These are phyloP conservation scores for Dastarcus helophoroides DNA, from an alignment of 2,888 invertebrate species.

Conservation along the genomic window DNA sequence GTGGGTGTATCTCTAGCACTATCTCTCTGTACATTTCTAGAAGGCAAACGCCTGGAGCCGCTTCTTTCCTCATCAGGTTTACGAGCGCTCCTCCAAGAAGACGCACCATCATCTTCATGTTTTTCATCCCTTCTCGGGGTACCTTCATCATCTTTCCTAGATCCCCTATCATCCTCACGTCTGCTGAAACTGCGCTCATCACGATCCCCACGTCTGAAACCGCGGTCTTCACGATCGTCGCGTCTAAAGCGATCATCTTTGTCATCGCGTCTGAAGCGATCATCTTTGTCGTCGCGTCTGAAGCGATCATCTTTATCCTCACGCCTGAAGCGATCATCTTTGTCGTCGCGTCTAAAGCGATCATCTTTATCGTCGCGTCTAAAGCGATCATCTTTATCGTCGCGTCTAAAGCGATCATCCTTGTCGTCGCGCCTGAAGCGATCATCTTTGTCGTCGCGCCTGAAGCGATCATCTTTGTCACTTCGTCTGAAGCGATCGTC, in stretches of 20 bases:
- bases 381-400: neutral
- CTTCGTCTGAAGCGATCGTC: slow-evolving; percentile 9
- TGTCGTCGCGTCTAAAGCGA: slow-evolving; percentile 11
- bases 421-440: slow-evolving; percentile 8
- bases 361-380: slow-evolving; percentile 8
- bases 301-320: slow-evolving; percentile 8
- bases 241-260: too few species aligned
- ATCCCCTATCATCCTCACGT: slow-evolving; percentile 1
- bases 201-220: neutral
- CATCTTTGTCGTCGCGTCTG: slow-evolving; percentile 8
- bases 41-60: slow-evolving; percentile 5
- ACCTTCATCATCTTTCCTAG: slow-evolving; percentile 6
- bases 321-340: slow-evolving; percentile 10
- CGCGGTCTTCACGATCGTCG: slow-evolving; percentile 8
- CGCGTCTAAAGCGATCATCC: slow-evolving; percentile 4
- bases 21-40: slow-evolving; percentile 11
- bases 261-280: too few species aligned
- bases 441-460: too few species aligned
- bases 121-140: slow-evolving; percentile 5
- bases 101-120: slow-evolving; percentile 6
- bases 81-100: slow-evolving; percentile 5
- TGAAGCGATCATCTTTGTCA: slow-evolving; percentile 6
- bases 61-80: slow-evolving; percentile 9
- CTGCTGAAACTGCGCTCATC: too few species aligned
- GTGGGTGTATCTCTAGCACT: too few species aligned